These are phyloP conservation scores for Jordanella pulchra DNA, from an alignment of 2,797 vertebrate genomes.

Conservation along the genomic window DNA sequence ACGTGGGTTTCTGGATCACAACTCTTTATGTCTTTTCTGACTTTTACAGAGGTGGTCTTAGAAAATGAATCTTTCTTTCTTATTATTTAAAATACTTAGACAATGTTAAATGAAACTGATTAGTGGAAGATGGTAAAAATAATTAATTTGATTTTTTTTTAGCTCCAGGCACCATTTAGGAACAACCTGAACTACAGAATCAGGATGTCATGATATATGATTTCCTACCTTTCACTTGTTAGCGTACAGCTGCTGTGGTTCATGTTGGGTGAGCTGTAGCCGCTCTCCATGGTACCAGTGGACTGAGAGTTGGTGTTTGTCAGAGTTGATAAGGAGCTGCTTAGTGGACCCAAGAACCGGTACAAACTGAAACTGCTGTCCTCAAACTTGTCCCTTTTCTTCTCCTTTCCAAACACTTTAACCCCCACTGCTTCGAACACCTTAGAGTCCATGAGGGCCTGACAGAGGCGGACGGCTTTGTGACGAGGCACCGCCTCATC, in stretches of 20 bases:
- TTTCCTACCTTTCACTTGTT: conserved; percentile 69
- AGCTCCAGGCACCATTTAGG: conserved; percentile 27
- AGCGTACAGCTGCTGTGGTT: conserved; percentile 59
- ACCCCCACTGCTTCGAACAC: conserved; percentile 92
- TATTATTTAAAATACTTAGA: background rate
- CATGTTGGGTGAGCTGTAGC: conserved; percentile 67
- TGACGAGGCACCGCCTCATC: conserved; percentile 88
- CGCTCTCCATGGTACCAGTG: conserved; percentile 73
- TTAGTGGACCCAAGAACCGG: conserved; percentile 81
- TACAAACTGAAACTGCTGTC: conserved; percentile 95
- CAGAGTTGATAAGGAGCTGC: conserved; percentile 29
- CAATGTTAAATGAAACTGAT: conserved; percentile 3
- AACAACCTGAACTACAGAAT: conserved; percentile 25
- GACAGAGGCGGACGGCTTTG: conserved; percentile 93
- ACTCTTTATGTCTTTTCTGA: background rate
- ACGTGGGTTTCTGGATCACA: no score
- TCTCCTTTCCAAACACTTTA: conserved; percentile 91
- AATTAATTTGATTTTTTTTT: background rate
- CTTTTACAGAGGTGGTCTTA: background rate
- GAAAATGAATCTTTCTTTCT: background rate
- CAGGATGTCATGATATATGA: conserved; percentile 16
- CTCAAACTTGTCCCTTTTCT: conserved; percentile 86
- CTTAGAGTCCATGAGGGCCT: conserved; percentile 94
- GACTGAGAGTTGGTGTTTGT: conserved; percentile 54
- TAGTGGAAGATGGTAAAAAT: background rate